Evolutionary conservation across 2,797 vertebrate genomes (phyloP), one percentile per base, ranked within the genome.

Genomic region (Schizopygopsis malacanthus): DNA sequence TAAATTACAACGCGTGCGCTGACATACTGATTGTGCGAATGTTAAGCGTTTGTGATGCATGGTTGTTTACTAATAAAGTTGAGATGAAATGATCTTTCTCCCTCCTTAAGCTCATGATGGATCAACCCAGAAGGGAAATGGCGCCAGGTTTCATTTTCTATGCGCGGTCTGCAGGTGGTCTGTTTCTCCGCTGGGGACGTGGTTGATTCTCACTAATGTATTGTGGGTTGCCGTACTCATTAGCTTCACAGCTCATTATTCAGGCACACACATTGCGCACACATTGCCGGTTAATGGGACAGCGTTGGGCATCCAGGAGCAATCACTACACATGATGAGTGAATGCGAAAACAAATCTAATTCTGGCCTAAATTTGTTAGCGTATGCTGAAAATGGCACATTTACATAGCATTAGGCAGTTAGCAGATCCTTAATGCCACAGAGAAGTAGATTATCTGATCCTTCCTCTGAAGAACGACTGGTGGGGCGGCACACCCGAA

Each of bases 241-340:
- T 93, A 91, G 86, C 89, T 89, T 90, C 88, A 84, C 83, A 72
- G 83, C 91, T 93, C 92, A 91, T 94, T 94, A 93, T 91, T 93
- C 92, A 92, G 90, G 76, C 61, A 67, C 69, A 88, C 56, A 69
- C 65, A 83, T 47, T 28, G 76, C 61, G 61, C 69, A 88, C 56
- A 69, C 65, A 83, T 47, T 28, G 76, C 81, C 77, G 6, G 79
- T 86, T 90, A 90, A 89, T 88, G 83, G 85, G 85, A 87, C 85
- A 86, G 81, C 73, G 80, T 85, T 82, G 87, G 78, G 84, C 78
- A 22, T 86, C 61, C 78, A 86, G 84, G 71, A 90, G 85, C 85
- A 87, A 84, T 89, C 89, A 72, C 88, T 61, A 69, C 25, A 84
- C 85, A 84, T 85, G 90, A 90, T 89, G 86, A 87, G 87, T 84